Conservation (phyloP, 2,888 invertebrate genomes). For the Apodemia duryi region DNA sequence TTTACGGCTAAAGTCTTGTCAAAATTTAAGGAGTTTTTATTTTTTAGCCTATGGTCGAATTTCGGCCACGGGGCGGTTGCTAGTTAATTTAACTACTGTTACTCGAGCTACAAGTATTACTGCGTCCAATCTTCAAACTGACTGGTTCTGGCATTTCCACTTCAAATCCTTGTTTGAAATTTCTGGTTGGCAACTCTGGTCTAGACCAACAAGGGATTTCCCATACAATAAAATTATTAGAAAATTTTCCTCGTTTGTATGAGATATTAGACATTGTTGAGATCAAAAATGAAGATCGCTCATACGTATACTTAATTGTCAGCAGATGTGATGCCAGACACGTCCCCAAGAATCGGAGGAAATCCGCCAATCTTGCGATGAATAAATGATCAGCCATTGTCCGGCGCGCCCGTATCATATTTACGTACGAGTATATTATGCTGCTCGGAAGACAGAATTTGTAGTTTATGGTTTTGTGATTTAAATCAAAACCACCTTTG, state of each 20-base stretch:
- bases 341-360: conserved; percentile 42
- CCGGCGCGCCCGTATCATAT: conserved; percentile 21
- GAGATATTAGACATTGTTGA: conserved; percentile 8
- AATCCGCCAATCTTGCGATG: conserved; percentile 54
- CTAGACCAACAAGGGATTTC: no score
- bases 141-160: no score
- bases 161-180: no score
- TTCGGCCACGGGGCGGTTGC: no score
- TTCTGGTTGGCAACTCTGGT: no score
- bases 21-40: no score
- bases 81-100: no score
- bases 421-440: not conserved
- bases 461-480: not conserved
- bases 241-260: no score
- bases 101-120: no score
- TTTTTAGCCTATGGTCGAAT: no score
- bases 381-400: conserved; percentile 59
- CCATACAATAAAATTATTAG: not conserved
- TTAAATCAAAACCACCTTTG: not conserved
- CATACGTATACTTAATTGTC: conserved; percentile 7
- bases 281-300: conserved; percentile 2
- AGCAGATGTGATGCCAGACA: conserved; percentile 17
- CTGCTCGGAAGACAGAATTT: not conserved
- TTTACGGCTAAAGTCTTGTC: no score
- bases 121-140: no score